phyloP scores from a whole-genome alignment of 2,888 invertebrate genomes.

The Patella pellucida region DNA sequence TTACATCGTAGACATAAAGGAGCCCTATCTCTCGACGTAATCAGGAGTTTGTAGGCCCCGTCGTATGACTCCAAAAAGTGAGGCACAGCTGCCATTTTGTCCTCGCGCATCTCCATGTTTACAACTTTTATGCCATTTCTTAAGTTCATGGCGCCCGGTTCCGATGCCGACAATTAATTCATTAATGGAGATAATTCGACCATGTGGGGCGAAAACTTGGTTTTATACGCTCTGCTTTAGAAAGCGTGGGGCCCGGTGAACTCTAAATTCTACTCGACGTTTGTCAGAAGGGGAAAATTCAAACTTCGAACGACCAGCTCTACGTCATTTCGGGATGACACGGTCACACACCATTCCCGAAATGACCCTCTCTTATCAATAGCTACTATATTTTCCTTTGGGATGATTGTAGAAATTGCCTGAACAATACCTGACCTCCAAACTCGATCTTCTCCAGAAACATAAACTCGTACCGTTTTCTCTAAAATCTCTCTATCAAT shows the following conservation, averaged over 20 bases:
- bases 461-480: slow-evolving; percentile 4
- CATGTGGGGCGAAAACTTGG: background rate
- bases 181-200: background rate
- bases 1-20: no score
- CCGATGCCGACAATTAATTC: background rate
- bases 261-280: background rate
- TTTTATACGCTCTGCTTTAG: background rate
- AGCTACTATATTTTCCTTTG: background rate
- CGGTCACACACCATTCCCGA: no score
- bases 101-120: background rate
- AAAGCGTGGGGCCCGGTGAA: background rate
- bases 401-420: background rate
- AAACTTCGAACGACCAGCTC: no score
- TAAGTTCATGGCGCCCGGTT: background rate
- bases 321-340: no score
- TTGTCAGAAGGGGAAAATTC: background rate
- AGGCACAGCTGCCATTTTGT: no score
- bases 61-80: no score
- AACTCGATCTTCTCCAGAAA: background rate
- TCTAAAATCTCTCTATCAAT: no score
- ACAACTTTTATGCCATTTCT: background rate
- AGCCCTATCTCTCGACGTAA: no score
- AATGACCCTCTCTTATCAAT: no score
- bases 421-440: background rate
- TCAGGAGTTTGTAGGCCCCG: no score